Conservation (phyloP, 2,888 invertebrate species). For the Sphinx pinastri region DNA sequence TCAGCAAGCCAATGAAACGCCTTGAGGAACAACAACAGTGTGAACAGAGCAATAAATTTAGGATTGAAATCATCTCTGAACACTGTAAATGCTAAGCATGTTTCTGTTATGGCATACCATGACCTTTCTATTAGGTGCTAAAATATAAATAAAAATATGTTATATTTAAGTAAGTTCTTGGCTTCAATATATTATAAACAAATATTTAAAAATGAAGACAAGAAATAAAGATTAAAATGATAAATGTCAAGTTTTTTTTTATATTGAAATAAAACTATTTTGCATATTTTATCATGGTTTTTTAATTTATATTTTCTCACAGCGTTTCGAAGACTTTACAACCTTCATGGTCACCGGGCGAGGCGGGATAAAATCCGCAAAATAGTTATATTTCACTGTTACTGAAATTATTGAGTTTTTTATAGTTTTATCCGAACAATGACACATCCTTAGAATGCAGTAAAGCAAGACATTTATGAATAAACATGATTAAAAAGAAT, state of each 20-base stretch:
- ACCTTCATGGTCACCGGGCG: too few relatives aligned
- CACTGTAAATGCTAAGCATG: conserved; percentile 99
- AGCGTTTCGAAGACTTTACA: too few relatives aligned
- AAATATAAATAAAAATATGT: conserved; percentile 59
- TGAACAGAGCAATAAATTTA: conserved; percentile 98
- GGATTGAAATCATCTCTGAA: conserved; percentile 99
- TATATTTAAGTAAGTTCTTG: background rate
- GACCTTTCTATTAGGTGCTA: conserved; percentile 98
- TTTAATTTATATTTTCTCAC: too few relatives aligned
- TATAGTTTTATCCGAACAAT: too few relatives aligned
- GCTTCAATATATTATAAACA: background rate
- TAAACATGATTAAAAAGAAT: background rate
- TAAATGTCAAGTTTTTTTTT: too few relatives aligned
- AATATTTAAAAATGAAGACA: background rate
- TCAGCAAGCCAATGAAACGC: conserved; percentile 99
- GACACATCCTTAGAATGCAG: too few relatives aligned
- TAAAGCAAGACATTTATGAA: background rate
- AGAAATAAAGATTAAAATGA: too few relatives aligned
- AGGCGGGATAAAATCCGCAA: too few relatives aligned
- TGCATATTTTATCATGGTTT: too few relatives aligned
- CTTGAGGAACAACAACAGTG: conserved; percentile 97
- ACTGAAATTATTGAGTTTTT: too few relatives aligned
- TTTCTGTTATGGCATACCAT: conserved; percentile 99
- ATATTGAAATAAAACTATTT: too few relatives aligned
- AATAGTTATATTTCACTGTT: too few relatives aligned